Evolutionary conservation across 2,113 vertebrate genomes (phyloP).

Genomic region (Brevimyrus niger): DNA sequence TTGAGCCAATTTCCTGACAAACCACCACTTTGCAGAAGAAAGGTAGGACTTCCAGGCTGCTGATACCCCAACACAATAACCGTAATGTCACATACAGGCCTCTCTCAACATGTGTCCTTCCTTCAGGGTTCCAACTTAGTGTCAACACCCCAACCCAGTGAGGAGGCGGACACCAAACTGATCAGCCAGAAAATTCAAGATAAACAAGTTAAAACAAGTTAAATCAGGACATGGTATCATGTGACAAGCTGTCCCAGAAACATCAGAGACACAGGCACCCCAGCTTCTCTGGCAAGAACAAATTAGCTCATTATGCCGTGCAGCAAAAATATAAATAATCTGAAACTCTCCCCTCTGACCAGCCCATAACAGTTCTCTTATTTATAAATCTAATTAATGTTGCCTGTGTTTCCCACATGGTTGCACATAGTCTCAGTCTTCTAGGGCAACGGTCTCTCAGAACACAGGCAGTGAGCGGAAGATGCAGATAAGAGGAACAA

Average conservation of each 20-base stretch:
- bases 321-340: background rate
- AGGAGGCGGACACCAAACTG: background rate
- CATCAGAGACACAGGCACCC: background rate
- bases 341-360: background rate
- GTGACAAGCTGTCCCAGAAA: background rate
- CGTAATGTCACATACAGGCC: background rate
- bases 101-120: no score
- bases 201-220: background rate
- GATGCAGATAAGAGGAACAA: background rate
- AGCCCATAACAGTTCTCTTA: background rate
- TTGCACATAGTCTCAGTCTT: constrained; percentile 12
- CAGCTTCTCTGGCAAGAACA: background rate
- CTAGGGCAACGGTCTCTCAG: constrained; percentile 1
- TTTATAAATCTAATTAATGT: background rate
- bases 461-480: background rate
- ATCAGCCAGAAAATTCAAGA: background rate
- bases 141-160: background rate
- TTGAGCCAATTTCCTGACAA: background rate
- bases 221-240: background rate
- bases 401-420: background rate
- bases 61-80: background rate
- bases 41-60: background rate
- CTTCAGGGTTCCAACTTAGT: background rate
- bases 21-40: background rate
- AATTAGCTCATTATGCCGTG: background rate